phyloP scores from a whole-genome alignment of 2,888 invertebrate genomes.

The Drosophila siamana region DNA sequence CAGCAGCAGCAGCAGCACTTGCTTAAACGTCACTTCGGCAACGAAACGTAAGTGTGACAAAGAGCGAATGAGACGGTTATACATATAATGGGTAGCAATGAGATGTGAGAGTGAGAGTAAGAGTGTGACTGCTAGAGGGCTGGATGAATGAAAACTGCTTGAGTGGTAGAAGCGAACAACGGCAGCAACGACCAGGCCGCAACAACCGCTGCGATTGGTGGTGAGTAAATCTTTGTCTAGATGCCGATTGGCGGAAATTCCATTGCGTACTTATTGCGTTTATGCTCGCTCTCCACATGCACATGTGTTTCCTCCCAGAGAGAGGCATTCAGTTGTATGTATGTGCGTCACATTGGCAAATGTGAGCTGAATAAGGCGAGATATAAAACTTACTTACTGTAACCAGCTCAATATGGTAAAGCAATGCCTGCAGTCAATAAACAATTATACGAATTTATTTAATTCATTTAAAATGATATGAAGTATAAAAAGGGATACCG shows the following conservation, averaged over 20 bases:
- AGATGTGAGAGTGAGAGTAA: slow-evolving; percentile 6
- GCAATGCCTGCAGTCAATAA: not conserved
- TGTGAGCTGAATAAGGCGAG: not conserved
- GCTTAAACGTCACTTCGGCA: slow-evolving; percentile 13
- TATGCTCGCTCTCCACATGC: slow-evolving; percentile 17
- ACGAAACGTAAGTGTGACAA: slow-evolving; percentile 27
- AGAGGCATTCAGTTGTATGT: not conserved
- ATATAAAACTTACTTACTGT: not conserved
- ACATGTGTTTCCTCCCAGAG: slow-evolving; percentile 7
- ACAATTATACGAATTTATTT: not conserved
- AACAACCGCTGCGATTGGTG: slow-evolving; percentile 65
- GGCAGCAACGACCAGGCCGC: slow-evolving; percentile 3
- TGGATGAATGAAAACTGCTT: slow-evolving; percentile 30
- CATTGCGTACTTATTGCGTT: slow-evolving; percentile 32
- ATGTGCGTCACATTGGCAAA: not conserved
- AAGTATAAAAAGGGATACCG: not conserved
- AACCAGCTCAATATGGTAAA: not conserved
- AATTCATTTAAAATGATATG: not conserved
- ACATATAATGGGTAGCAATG: not conserved
- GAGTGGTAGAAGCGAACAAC: slow-evolving; percentile 57
- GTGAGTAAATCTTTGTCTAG: slow-evolving; percentile 51
- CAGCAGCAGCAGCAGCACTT: not conserved
- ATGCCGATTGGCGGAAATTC: slow-evolving; percentile 66
- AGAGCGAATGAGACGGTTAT: slow-evolving; percentile 48
- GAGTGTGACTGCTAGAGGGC: slow-evolving; percentile 10